A percentile compares a stretch with the other conserved stretches of the same genome.
Evolutionary conservation across 2,797 vertebrate species (phyloP).

Genomic region (Ambastaia sidthimunki): DNA sequence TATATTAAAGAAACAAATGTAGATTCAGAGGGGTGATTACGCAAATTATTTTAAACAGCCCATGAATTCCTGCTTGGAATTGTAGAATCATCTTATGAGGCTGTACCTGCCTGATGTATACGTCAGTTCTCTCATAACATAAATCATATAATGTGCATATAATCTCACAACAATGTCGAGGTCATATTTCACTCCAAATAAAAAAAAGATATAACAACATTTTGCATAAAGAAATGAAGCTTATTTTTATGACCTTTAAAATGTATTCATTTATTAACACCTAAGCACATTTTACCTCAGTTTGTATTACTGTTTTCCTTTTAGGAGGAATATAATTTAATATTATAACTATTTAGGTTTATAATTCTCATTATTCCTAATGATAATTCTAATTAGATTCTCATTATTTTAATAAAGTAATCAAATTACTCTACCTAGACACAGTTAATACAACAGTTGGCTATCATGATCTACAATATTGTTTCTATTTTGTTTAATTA

Average conservation of each 20-base stretch:
- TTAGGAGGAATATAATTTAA: too few species aligned
- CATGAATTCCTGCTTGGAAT: not conserved
- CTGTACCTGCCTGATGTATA: not conserved
- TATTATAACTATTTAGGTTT: too few species aligned
- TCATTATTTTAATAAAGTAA: not conserved
- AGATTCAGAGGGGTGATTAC: not conserved
- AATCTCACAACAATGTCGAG: too few species aligned
- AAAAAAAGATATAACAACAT: too few species aligned
- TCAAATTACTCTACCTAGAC: not conserved
- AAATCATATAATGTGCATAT: too few species aligned
- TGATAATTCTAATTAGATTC: not conserved
- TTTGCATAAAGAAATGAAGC: too few species aligned
- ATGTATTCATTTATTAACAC: too few species aligned
- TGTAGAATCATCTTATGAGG: not conserved
- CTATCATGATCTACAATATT: not conserved
- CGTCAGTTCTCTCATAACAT: not conserved
- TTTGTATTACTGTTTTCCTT: too few species aligned
- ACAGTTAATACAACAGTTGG: not conserved
- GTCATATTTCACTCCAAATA: too few species aligned
- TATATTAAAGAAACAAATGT: not conserved
- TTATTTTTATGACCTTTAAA: too few species aligned
- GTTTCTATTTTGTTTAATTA: not conserved
- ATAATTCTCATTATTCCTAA: not conserved
- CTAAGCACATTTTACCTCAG: too few species aligned
- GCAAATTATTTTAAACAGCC: not conserved